Conservation (phyloP, 2,113 vertebrate genomes). For the Irena cyanogastra region DNA sequence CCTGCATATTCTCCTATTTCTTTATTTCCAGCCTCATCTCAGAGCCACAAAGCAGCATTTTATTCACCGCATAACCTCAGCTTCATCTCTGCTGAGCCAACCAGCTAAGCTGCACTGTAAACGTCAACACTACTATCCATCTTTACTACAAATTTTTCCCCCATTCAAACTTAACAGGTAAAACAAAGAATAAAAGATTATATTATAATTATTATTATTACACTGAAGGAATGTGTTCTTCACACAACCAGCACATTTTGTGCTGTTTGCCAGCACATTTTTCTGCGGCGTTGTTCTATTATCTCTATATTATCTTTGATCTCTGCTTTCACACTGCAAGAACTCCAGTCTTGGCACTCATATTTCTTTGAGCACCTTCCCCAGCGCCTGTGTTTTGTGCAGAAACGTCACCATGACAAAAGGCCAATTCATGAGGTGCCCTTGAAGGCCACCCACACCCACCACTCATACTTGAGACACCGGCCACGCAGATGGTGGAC, state of each 20-base stretch:
- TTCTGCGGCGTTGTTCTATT: background rate
- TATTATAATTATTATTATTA: background rate
- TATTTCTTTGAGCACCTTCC: background rate
- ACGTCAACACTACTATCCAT: background rate
- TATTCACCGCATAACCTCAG: background rate
- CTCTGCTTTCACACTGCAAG: background rate
- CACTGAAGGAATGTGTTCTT: background rate
- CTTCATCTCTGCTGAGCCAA: background rate
- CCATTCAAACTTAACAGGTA: background rate
- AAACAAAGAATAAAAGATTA: background rate
- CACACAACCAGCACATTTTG: background rate
- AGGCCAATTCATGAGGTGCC: background rate
- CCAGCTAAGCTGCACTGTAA: background rate
- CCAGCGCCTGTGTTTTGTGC: background rate
- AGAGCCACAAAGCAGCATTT: background rate
- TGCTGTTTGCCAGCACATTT: background rate
- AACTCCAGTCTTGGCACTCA: background rate
- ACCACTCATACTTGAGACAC: background rate
- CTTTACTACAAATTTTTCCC: background rate
- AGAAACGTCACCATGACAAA: background rate
- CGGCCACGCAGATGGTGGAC: fast-evolving
- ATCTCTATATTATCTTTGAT: background rate
- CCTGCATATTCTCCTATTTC: background rate
- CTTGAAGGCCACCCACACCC: background rate
- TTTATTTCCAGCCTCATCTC: background rate